Base-by-base conservation (phyloP, 2,797 vertebrate species). In the Mastacembelus armatus region DNA sequence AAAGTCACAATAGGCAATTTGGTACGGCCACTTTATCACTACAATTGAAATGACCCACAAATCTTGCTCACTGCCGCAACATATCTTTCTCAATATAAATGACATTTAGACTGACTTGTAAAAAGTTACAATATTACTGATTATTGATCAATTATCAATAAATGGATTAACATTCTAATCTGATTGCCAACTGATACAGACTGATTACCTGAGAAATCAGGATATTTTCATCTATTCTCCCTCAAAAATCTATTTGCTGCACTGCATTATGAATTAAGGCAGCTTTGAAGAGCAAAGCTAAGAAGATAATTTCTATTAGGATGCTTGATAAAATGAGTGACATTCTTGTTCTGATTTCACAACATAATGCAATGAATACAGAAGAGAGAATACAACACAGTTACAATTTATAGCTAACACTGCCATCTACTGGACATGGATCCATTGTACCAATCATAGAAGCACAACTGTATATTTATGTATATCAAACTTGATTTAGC, bases 381-480 rank as follows among this genome's bases (percentile, higher is more conserved):
- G 4, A 30, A 70, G 4, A 36, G 36, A 4, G n/a, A 48, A 48
- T 29, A 59, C n/a, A 22, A 47, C 49, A 1, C 4, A 3, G 36
- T 14, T 30, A 4, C 0, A 54, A 74, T 67, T 35, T 27, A 44
- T 45, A 56, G 83, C 71, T 81, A 81, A 80, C n/a, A 70, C 38
- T 71, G 80, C 74, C 87, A 81, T 57, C 90, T 88, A 79, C 36
- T 80, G 87, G 60, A n/a, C 10, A 57, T 10, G 0, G 5, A 32
- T 57, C 8, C 15, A 12, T 4, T 43, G 1, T 26, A 21, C 1
- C 32, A 51, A 27, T 12, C 9, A 39, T 5, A 16, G 15, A 54
- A 12, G 4, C 11, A 30, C 10, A 24, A 2, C 8, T 43, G 7
- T 16, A 1, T 7, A 15, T 27, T 5, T 24, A 29, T 30, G 12